A percentile compares a stretch with the other conserved stretches of the same genome.
Evolutionary conservation across 1,140 invertebrate genomes (phyloP).

Genomic region (Ceratosolen solmsi): DNA sequence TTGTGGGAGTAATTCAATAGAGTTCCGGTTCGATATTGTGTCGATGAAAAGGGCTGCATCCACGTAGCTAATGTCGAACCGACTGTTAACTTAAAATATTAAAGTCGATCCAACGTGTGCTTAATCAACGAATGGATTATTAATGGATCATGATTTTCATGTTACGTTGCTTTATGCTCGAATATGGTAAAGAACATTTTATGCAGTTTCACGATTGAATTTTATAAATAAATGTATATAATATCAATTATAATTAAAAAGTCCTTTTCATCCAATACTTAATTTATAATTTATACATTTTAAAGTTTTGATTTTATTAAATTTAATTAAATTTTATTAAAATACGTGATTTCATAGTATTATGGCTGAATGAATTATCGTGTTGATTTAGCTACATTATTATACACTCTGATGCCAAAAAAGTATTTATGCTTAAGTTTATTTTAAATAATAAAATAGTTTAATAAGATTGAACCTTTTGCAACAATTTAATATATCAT

Average conservation of each 20-base stretch:
- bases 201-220: not conserved
- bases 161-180: not conserved
- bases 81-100: constrained; percentile 35
- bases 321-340: too few relatives aligned
- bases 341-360: too few relatives aligned
- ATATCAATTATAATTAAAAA: not conserved
- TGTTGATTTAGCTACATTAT: too few relatives aligned
- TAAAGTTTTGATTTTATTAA: too few relatives aligned
- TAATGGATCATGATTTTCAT: constrained; percentile 13
- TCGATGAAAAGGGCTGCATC: constrained; percentile 1
- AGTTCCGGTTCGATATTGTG: constrained; percentile 10
- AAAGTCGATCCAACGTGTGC: constrained; percentile 22
- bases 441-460: too few relatives aligned
- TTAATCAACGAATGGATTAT: constrained; percentile 26
- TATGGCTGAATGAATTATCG: too few relatives aligned
- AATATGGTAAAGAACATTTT: not conserved
- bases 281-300: too few relatives aligned
- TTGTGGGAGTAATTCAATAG: constrained; percentile 8
- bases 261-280: not conserved
- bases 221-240: not conserved
- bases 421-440: too few relatives aligned
- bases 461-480: too few relatives aligned
- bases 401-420: too few relatives aligned
- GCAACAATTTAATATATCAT: too few relatives aligned
- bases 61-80: not conserved